These are phyloP conservation scores for Lepeophtheirus nordmannii DNA, from an alignment of 2,888 invertebrate species.

Conservation along the genomic window DNA sequence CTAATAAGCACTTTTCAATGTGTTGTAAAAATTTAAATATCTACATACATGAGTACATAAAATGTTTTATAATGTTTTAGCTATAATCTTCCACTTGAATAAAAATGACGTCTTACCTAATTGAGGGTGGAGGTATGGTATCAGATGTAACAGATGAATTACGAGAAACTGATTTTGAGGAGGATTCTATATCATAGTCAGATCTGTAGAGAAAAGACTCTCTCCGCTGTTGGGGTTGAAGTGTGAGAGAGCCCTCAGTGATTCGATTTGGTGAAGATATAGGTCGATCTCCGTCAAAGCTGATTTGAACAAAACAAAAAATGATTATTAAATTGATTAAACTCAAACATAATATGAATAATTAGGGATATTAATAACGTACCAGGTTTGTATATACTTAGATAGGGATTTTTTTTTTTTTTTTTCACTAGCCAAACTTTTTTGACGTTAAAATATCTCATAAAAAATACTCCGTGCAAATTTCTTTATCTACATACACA, in stretches of 20 bases:
- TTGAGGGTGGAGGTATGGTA: not conserved
- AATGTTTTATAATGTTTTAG: no score
- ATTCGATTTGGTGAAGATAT: not conserved
- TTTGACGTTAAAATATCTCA: no score
- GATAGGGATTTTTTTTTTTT: no score
- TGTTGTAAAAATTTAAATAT: no score
- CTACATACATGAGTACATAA: no score
- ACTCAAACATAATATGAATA: not conserved
- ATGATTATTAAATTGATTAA: not conserved
- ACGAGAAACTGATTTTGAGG: slow-evolving; percentile 11
- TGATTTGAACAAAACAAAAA: not conserved
- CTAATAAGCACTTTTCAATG: no score
- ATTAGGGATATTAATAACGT: no score
- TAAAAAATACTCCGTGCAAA: no score
- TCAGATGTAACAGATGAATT: slow-evolving; percentile 19
- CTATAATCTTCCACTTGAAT: no score
- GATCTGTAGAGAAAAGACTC: slow-evolving; percentile 22
- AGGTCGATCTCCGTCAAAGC: slow-evolving; percentile 15
- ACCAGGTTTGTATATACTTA: no score
- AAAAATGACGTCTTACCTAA: not conserved
- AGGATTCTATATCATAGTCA: slow-evolving; percentile 10
- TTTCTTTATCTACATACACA: no score
- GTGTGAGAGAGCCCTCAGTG: not conserved
- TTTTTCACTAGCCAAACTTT: no score
- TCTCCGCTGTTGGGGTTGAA: slow-evolving; percentile 5